Evolutionary conservation across 2,888 invertebrate species (phyloP).

Genomic region (Phyllotreta striolata): DNA sequence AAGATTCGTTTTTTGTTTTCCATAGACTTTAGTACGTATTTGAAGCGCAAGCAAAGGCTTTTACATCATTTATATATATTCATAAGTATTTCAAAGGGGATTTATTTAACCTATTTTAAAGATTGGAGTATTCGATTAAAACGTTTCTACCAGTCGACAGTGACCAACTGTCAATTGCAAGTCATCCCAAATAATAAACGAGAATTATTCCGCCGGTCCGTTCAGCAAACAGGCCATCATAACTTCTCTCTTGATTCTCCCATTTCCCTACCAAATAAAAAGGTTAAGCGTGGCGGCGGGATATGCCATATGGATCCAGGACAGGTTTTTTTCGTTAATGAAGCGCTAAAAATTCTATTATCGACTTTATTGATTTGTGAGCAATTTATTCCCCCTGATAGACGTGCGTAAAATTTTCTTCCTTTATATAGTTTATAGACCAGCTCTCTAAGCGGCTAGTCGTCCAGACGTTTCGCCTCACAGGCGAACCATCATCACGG

Average conservation of each 20-base stretch:
- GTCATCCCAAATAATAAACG: slow-evolving; percentile 27
- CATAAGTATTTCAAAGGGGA: slow-evolving; percentile 15
- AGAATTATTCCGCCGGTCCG: slow-evolving; percentile 4
- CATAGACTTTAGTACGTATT: slow-evolving; percentile 10
- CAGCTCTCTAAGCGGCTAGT: background rate
- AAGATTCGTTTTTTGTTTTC: slow-evolving; percentile 16
- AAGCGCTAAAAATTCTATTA: slow-evolving; percentile 21
- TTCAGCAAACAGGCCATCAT: slow-evolving; percentile 10
- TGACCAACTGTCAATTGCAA: slow-evolving; percentile 28
- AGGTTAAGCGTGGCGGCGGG: slow-evolving; percentile 15
- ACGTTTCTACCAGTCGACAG: slow-evolving; percentile 30
- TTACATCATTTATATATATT: background rate
- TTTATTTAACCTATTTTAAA: slow-evolving; percentile 24
- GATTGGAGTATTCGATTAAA: slow-evolving; percentile 25
- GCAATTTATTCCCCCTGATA: slow-evolving; percentile 50
- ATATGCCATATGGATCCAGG: slow-evolving; percentile 23
- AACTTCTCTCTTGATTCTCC: slow-evolving; percentile 23
- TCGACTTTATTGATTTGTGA: slow-evolving; percentile 29
- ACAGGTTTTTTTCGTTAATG: slow-evolving; percentile 20
- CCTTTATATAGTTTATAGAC: too few relatives aligned
- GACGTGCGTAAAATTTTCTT: slow-evolving; percentile 41
- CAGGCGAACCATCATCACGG: too few relatives aligned
- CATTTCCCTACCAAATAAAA: slow-evolving; percentile 28
- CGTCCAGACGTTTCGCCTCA: background rate
- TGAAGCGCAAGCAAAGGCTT: slow-evolving; percentile 12